A percentile compares a stretch with the other conserved stretches of the same genome.
Evolutionary conservation across 2,888 invertebrate species (phyloP).

Genomic region (Ethmia dodecea): DNA sequence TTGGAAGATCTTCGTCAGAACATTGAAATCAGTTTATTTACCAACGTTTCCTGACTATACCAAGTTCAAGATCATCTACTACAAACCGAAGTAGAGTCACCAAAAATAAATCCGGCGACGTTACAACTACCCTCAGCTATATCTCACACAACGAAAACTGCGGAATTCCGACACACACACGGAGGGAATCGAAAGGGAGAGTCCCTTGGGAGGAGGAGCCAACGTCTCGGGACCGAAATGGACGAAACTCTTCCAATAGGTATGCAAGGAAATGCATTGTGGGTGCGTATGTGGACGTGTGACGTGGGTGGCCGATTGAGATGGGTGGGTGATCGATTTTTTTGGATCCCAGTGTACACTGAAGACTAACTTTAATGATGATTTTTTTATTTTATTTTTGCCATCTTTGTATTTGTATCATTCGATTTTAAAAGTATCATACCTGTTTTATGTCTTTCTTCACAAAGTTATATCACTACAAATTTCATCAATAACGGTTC

Average conservation of each 20-base stretch:
- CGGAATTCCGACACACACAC: conserved; percentile 35
- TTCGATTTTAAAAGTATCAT: too few species aligned
- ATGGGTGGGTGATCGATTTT: conserved; percentile 38
- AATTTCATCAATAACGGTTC: too few species aligned
- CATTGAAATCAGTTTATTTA: too few species aligned
- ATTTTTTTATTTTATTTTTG: too few species aligned
- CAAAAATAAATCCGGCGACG: conserved; percentile 49
- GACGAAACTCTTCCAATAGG: conserved; percentile 65
- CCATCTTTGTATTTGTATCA: too few species aligned
- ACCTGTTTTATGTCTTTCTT: too few species aligned
- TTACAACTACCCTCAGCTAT: conserved; percentile 32
- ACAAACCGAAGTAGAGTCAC: conserved; percentile 32
- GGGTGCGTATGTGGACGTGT: conserved; percentile 33
- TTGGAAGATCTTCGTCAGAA: too few species aligned
- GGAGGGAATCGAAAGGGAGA: conserved; percentile 59
- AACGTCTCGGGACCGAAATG: conserved; percentile 67
- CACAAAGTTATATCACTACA: too few species aligned
- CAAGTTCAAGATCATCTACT: conserved; percentile 52
- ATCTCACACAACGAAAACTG: conserved; percentile 33
- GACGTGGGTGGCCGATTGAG: conserved; percentile 45
- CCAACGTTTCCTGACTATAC: conserved; percentile 27
- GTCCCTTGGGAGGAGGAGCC: conserved; percentile 75
- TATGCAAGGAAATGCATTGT: conserved; percentile 71
- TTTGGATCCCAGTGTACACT: conserved; percentile 19
- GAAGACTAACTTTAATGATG: not conserved